A percentile compares a stretch with the other conserved stretches of the same genome.
Conservation (phyloP, 2,888 invertebrate genomes). For the Diploptera punctata region DNA sequence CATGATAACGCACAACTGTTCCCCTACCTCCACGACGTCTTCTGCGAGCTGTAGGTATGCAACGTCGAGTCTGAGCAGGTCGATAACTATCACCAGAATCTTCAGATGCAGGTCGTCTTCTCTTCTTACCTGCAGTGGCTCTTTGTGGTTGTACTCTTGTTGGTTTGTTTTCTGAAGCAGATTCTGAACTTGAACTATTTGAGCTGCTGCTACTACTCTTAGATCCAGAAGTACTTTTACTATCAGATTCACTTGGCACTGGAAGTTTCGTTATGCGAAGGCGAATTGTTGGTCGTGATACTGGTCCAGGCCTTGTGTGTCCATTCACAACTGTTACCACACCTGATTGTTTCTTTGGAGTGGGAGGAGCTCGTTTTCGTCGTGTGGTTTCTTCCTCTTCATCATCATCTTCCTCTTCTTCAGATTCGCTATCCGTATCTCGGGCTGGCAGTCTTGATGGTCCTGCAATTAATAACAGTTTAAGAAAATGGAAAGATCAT, state of each 20-base stretch:
- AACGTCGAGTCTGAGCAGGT: constrained; percentile 50
- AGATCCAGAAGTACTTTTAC: constrained; percentile 16
- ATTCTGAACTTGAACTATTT: not conserved
- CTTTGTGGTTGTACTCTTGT: not conserved
- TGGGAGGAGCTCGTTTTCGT: not conserved
- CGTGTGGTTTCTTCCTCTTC: not conserved
- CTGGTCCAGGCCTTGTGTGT: constrained; percentile 16
- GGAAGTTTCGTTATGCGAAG: constrained; percentile 33
- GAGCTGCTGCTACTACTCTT: not conserved
- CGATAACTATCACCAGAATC: constrained; percentile 65
- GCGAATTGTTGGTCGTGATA: constrained; percentile 38
- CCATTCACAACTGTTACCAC: constrained; percentile 18
- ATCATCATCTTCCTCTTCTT: not conserved
- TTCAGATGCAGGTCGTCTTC: constrained; percentile 10
- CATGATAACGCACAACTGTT: not conserved
- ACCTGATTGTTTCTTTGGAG: constrained; percentile 19
- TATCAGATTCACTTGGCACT: not conserved
- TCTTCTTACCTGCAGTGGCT: constrained; percentile 25
- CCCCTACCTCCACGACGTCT: not conserved
- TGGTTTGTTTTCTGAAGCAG: not conserved
- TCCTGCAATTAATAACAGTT: too few species aligned
- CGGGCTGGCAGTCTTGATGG: constrained; percentile 7
- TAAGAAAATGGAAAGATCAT: too few species aligned
- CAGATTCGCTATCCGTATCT: constrained; percentile 5
- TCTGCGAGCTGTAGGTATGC: not conserved